Conservation (phyloP, 1,140 invertebrate genomes). For the Argopecten irradians region DNA sequence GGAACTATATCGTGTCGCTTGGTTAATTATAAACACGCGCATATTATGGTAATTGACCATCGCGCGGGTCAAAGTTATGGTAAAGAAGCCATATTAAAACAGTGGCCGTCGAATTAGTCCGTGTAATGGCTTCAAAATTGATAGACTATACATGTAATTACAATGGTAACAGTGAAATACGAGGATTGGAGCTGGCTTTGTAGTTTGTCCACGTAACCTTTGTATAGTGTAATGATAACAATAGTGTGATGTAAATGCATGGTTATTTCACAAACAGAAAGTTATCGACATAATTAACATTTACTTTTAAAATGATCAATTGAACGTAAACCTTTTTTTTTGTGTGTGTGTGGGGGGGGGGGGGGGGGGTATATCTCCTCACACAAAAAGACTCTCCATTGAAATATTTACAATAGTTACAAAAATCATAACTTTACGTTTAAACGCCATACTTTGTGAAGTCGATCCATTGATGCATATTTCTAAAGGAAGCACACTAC, state of each 20-base stretch:
- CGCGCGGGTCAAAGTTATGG: not conserved
- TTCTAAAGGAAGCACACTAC: too few species aligned
- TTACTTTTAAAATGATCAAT: too few species aligned
- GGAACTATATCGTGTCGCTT: not conserved
- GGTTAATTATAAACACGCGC: not conserved
- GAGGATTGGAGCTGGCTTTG: not conserved
- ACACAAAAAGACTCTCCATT: too few species aligned
- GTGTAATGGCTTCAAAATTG: not conserved
- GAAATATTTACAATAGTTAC: too few species aligned
- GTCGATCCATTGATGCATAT: too few species aligned
- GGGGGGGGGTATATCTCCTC: too few species aligned
- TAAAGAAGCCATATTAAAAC: too few species aligned
- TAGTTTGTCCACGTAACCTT: not conserved
- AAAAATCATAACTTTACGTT: too few species aligned
- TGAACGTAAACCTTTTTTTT: too few species aligned
- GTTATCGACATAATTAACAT: not conserved
- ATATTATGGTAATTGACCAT: constrained; percentile 18
- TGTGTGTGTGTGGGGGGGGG: too few species aligned
- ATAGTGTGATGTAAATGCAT: not conserved
- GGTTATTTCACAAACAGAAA: not conserved
- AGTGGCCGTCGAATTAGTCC: not conserved
- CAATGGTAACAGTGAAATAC: not conserved
- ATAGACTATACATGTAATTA: constrained; percentile 16
- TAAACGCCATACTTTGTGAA: too few species aligned
- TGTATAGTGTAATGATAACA: not conserved